Evolutionary conservation across 1,140 invertebrate species (phyloP).

Genomic region (Mizuhopecten yessoensis): DNA sequence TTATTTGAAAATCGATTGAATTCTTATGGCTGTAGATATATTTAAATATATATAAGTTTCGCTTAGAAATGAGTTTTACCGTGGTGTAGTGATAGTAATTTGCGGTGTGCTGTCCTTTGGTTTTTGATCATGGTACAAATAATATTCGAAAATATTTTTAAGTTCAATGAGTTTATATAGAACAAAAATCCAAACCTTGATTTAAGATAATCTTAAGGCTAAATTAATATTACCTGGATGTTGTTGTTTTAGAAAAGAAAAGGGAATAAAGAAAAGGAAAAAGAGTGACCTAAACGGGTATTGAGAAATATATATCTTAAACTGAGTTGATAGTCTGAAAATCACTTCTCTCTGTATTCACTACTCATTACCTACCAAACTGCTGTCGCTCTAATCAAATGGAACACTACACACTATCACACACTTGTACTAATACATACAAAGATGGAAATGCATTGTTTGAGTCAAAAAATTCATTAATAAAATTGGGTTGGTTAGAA

Average conservation of each 20-base stretch:
- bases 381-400: neutral
- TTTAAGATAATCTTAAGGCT: no score
- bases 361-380: conserved; percentile 4
- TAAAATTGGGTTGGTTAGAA: no score
- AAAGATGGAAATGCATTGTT: no score
- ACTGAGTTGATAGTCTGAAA: neutral
- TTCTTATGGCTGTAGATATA: neutral
- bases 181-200: no score
- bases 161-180: neutral
- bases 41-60: no score
- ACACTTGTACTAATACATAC: no score
- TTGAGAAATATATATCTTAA: neutral
- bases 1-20: neutral
- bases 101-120: no score
- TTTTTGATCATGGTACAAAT: neutral
- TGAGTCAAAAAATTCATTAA: no score
- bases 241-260: conserved; percentile 33
- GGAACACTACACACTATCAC: no score
- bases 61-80: no score
- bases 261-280: conserved; percentile 10
- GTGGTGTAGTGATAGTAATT: no score
- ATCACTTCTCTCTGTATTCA: neutral
- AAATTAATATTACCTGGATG: neutral
- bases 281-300: conserved; percentile 6
- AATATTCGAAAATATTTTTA: neutral